Percentiles rank a stretch among this genome's conserved stretches.
These are phyloP conservation scores for Lateolabrax maculatus DNA, from an alignment of 2,797 vertebrate species.

Conservation along the genomic window DNA sequence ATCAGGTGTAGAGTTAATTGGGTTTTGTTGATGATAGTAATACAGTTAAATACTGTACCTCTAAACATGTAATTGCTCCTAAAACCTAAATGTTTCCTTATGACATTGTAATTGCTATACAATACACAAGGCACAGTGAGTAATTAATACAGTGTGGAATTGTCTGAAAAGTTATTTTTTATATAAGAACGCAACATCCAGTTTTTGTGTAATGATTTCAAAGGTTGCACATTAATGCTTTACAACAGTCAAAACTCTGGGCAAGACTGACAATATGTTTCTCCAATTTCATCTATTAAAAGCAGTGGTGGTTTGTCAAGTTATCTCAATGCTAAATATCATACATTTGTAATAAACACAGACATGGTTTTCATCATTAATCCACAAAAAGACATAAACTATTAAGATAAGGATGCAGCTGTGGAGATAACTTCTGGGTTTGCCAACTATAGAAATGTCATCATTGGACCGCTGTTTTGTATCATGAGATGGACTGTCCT, in stretches of 20 bases:
- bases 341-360: constrained; percentile 3
- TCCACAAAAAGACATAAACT: constrained; percentile 13
- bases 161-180: neutral
- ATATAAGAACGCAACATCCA: neutral
- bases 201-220: neutral
- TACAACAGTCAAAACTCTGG: neutral
- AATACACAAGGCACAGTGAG: neutral
- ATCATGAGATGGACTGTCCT: constrained; percentile 9
- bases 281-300: neutral
- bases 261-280: neutral
- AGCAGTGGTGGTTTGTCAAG: constrained; percentile 13
- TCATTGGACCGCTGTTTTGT: neutral
- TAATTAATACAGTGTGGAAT: constrained; percentile 2
- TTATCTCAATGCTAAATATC: constrained; percentile 1
- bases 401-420: constrained; percentile 16
- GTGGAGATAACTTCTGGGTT: constrained; percentile 11
- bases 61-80: neutral
- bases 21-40: neutral
- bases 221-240: neutral
- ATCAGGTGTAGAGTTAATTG: neutral
- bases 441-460: constrained; percentile 2
- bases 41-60: neutral
- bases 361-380: constrained; percentile 13
- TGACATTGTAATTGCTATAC: neutral
- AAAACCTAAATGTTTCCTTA: neutral